Conservation (phyloP, 2,888 invertebrate species). For the Macaria liturata region DNA sequence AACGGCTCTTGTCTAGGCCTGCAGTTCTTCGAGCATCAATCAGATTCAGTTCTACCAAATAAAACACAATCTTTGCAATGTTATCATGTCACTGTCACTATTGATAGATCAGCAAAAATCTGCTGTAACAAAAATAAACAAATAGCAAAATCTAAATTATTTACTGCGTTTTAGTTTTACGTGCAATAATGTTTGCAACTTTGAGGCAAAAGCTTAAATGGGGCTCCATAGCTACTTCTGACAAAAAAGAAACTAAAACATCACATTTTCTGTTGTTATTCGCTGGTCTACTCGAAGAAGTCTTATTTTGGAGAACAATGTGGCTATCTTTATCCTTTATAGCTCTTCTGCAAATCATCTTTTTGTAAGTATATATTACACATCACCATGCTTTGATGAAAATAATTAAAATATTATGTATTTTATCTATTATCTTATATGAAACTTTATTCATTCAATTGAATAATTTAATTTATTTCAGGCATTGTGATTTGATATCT, state of each 20-base stretch:
- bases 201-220: conserved; percentile 62
- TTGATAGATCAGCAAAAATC: background rate
- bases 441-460: too few relatives aligned
- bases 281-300: conserved; percentile 67
- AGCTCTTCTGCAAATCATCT: conserved; percentile 53
- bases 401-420: too few relatives aligned
- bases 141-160: background rate
- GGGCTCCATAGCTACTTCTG: conserved; percentile 49
- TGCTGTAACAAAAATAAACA: conserved; percentile 10
- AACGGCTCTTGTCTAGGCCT: too few relatives aligned
- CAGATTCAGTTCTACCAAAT: too few relatives aligned
- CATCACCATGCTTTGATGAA: too few relatives aligned
- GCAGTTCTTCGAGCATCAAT: too few relatives aligned
- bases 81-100: too few relatives aligned
- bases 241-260: conserved; percentile 50
- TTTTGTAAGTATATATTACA: conserved; percentile 61
- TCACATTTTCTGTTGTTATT: conserved; percentile 57
- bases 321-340: conserved; percentile 68
- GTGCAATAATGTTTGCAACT: conserved; percentile 52
- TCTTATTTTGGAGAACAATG: conserved; percentile 71
- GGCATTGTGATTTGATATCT: too few relatives aligned
- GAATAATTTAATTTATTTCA: too few relatives aligned
- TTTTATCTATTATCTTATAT: too few relatives aligned
- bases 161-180: conserved; percentile 4
- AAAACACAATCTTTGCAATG: too few relatives aligned